Evolutionary conservation across 2,888 invertebrate species (phyloP), one percentile per base, ranked within the genome.

Genomic region (Lithophane ornitopus): DNA sequence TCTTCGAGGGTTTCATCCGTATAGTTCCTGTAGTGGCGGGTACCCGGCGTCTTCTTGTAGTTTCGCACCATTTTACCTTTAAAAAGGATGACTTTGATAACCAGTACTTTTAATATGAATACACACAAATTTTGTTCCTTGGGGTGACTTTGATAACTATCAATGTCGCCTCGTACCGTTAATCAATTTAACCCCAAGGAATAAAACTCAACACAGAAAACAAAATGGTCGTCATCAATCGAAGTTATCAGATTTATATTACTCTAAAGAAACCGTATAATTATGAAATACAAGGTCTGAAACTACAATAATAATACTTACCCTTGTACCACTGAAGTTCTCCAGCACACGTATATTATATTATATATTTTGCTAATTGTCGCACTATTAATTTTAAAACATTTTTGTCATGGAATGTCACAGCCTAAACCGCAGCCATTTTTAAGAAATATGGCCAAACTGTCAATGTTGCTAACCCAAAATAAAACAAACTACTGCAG

Each of bases 131-230:
- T 68, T 69, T 69, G 54, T 69, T 41, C 8, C 56, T 49, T 63
- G 69, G 75, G 79, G 69, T 73, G 28, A 72, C 68, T 68, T 79
- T 76, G 69, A 72, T 76, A 72, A 66, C 73, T 78, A 78, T 78
- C 78, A 78, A 78, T 65, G 75, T 76, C 71, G 71, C 79, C 79
- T 72, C 76, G 72, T 73, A 73, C 73, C 73, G 52, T 54, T 67
- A 52, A 71, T 70, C 74, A 78, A 78, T 74, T 70, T 78, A 78
- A 68, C 74, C 78, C 74, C 71, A 68, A 26, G 68, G 54, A 62
- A 68, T 58, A 61, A 74, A 61, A 75, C 62, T 75, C 63, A 56
- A 71, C 68, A 70, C 62, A 54, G 52, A 74, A 78, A 74, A 70
- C 56, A 74, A 74, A 71, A 74, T 78, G 67, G 67, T 68, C 74